Conservation (phyloP, 1,140 invertebrate genomes). For the Andrena cerasifolii region DNA sequence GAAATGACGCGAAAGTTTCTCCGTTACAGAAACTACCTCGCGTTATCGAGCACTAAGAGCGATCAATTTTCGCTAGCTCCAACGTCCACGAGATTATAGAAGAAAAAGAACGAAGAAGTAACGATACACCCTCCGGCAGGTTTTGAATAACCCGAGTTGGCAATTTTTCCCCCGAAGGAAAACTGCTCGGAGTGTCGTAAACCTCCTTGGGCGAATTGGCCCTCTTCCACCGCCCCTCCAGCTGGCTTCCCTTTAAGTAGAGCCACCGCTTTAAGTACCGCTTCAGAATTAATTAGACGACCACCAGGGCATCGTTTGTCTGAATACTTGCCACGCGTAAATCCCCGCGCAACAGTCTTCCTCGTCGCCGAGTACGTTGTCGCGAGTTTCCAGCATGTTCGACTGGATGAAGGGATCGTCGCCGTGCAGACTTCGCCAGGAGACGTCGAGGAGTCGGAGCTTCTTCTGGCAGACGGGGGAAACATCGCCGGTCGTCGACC, state of each 20-base stretch:
- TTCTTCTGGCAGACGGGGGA: neutral
- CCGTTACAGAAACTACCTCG: no score
- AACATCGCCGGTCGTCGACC: neutral
- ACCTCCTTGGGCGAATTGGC: neutral
- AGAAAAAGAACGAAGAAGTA: no score
- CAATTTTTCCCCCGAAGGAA: no score
- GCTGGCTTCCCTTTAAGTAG: neutral
- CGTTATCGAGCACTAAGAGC: no score
- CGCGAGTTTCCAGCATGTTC: constrained; percentile 1
- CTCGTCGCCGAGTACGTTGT: no score
- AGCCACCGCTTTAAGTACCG: no score
- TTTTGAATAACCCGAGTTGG: no score
- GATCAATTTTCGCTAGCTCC: no score
- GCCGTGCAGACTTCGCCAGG: neutral
- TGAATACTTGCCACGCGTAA: neutral
- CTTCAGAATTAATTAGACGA: constrained; percentile 3
- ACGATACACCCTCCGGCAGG: no score
- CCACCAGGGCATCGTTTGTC: neutral
- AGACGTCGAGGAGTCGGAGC: neutral
- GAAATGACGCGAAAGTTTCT: no score
- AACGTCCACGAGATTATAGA: no score
- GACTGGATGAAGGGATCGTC: neutral
- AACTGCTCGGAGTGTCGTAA: neutral
- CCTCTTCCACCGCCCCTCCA: neutral
- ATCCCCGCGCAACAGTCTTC: no score